Evolutionary conservation across 2,888 invertebrate species (phyloP).

Genomic region (Morinoia aosen): DNA sequence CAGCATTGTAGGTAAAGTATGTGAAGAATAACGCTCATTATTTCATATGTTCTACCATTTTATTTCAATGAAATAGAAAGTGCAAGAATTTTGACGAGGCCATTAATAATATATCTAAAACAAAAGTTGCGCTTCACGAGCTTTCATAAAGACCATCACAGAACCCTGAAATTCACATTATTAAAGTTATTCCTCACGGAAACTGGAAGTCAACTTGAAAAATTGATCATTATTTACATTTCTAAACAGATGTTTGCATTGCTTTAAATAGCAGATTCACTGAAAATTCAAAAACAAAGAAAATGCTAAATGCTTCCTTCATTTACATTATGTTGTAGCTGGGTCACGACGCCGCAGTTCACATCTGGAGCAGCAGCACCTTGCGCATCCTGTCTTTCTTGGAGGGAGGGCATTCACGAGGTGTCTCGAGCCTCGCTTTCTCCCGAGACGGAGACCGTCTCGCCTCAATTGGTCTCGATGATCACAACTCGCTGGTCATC

Average conservation of each 20-base stretch:
- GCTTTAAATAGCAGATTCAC: too few species aligned
- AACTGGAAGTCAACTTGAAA: not conserved
- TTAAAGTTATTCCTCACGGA: not conserved
- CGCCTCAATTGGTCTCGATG: constrained; percentile 73
- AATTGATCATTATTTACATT: not conserved
- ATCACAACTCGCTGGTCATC: constrained; percentile 72
- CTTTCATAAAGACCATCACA: not conserved
- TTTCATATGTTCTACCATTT: not conserved
- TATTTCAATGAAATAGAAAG: not conserved
- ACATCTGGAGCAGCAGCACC: constrained; percentile 73
- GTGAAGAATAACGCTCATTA: not conserved
- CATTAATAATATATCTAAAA: not conserved
- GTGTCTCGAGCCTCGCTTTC: constrained; percentile 70
- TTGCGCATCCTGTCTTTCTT: constrained; percentile 72
- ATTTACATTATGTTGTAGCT: constrained; percentile 69
- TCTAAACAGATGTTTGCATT: too few species aligned
- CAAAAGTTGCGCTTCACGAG: not conserved
- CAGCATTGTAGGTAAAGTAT: not conserved
- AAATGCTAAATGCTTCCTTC: not conserved
- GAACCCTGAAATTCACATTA: not conserved
- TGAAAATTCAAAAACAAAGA: not conserved
- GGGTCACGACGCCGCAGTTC: constrained; percentile 72
- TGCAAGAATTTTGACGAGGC: not conserved
- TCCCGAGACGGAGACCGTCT: constrained; percentile 72
- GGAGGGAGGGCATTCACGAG: constrained; percentile 69